These are phyloP conservation scores for Solenodon paradoxus DNA, from an alignment of 2,113 vertebrate species.

Conservation along the genomic window DNA sequence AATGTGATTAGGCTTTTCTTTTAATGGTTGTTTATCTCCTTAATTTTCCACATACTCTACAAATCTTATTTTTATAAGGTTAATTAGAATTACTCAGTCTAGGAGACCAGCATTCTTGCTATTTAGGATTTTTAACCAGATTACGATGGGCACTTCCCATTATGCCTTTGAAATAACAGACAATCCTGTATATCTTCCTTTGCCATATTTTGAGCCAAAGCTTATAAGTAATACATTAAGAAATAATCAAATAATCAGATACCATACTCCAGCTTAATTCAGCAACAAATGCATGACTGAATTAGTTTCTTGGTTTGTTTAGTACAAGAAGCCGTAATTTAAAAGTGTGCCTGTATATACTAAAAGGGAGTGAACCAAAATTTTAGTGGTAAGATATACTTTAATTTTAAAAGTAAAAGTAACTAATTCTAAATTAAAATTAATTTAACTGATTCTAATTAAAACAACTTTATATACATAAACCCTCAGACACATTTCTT, in stretches of 20 bases:
- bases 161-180: conserved; percentile 71
- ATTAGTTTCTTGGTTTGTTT: conserved; percentile 21
- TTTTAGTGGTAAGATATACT: background rate
- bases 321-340: background rate
- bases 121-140: conserved; percentile 74
- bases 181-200: conserved; percentile 14
- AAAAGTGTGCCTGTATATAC: background rate
- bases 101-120: conserved; percentile 73
- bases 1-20: conserved; percentile 71
- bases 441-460: too few species aligned
- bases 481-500: background rate
- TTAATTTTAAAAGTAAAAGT: background rate
- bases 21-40: conserved; percentile 79
- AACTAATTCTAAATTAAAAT: background rate
- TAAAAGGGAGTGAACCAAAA: background rate
- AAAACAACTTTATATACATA: background rate
- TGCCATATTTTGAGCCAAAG: conserved; percentile 48
- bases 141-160: conserved; percentile 68
- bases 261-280: conserved; percentile 16
- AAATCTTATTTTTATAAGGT: conserved; percentile 81
- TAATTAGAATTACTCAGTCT: conserved; percentile 79
- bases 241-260: conserved; percentile 42
- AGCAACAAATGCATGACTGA: background rate
- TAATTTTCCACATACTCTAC: conserved; percentile 76
- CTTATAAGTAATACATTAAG: conserved; percentile 57